Base-by-base conservation (phyloP, 2,888 invertebrate genomes). In the Metellina segmentata region DNA sequence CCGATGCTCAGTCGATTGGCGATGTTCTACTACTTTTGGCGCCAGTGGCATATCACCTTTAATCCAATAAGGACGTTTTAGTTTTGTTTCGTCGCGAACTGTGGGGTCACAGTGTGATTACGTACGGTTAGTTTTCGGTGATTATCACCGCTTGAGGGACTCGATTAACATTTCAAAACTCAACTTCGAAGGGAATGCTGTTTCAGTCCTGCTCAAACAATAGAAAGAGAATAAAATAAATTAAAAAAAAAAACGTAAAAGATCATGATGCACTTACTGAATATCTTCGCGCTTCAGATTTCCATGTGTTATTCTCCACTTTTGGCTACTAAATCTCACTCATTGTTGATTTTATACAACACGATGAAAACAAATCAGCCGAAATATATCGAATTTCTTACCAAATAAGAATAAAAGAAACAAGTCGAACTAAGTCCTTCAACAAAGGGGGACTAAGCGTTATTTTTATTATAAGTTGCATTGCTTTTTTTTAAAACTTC, bases 51-150 rank as follows among this genome's bases (percentile, higher is more conserved):
- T 71, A 86, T 71, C 85, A 70, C 77, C 86, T 86, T 79, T 86
- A 86, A 86, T 86, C 86, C 51, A 86, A 86, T 86, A 86, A 86
- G 86, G 78, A 71, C 86, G 69, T 79, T 86, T 79, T 79, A 71
- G 79, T 79, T 86, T 79, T 86, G 48, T 13, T 78, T 71, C 69
- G 69, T 69, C 13, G 70, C 70, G 2, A 6, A 2, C 72, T 77
- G 9, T 52, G 71, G 86, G 86, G 77, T 20, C 79, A 71, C 71
- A 16, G 20, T 79, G 19, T 51, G 86, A 86, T 86, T 71, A 52
- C 71, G 71, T 34, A 7, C 34, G 70, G 79, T 86, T 86, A 71
- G 13, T 79, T 86, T 86, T 86, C 79, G 77, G 78, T 74, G 19
- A 34, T 52, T 77, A 19, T 77, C 52, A 19, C 52, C 52, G 19